phyloP scores from a whole-genome alignment of 2,888 invertebrate genomes.

The Scaptomyza polygonia region DNA sequence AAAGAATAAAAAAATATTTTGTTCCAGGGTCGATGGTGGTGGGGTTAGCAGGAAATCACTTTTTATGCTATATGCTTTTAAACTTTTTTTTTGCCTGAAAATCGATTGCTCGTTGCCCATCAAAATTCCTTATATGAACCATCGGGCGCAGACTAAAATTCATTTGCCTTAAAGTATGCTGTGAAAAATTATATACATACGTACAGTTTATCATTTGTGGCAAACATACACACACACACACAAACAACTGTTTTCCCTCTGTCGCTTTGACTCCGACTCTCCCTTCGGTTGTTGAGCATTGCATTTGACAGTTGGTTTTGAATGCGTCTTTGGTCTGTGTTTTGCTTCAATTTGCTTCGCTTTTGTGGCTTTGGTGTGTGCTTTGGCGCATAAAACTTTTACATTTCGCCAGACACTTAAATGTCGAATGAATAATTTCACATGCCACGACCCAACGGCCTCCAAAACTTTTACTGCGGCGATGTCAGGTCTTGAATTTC shows the following conservation, averaged over 20 bases:
- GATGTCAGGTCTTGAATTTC: constrained; percentile 40
- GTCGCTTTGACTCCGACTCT: not conserved
- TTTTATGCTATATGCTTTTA: constrained; percentile 34
- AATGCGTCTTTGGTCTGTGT: constrained; percentile 29
- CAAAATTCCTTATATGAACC: constrained; percentile 70
- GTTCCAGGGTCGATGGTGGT: not conserved
- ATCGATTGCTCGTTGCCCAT: constrained; percentile 66
- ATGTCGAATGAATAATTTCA: constrained; percentile 77
- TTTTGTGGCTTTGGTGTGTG: constrained; percentile 54
- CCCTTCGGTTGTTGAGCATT: constrained; percentile 26
- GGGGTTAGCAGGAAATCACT: constrained; percentile 64
- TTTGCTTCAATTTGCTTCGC: constrained; percentile 36
- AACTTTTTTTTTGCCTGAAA: constrained; percentile 24
- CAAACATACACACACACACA: not conserved
- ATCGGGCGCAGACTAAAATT: constrained; percentile 33
- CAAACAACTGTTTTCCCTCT: not conserved
- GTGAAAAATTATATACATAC: constrained; percentile 40
- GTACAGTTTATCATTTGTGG: constrained; percentile 59
- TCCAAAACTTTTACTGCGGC: constrained; percentile 58
- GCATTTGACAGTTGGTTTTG: constrained; percentile 48
- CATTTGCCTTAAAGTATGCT: constrained; percentile 63
- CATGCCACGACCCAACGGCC: constrained; percentile 49
- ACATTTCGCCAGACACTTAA: constrained; percentile 72
- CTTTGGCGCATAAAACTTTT: constrained; percentile 67
- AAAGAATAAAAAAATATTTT: constrained; percentile 21